Conservation (phyloP, 2,797 vertebrate species). For the Poeciliopsis turneri region DNA sequence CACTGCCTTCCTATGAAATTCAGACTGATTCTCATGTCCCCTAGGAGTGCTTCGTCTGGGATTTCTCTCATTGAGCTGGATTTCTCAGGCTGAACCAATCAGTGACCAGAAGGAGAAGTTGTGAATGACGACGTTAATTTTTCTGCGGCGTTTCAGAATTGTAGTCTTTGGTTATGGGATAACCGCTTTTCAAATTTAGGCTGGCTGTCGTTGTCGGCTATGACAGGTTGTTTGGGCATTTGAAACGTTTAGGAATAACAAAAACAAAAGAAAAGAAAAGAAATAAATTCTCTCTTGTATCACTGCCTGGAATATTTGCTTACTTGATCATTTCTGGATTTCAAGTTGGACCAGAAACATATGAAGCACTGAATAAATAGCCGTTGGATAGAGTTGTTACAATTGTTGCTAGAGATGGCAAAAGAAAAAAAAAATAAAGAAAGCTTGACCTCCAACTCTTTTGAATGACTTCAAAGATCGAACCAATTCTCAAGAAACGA, state of each 20-base stretch:
- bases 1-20: no score
- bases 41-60: no score
- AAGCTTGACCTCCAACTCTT: slow-evolving; percentile 34
- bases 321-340: not conserved
- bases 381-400: not conserved
- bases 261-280: not conserved
- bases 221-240: not conserved
- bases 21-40: no score
- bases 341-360: slow-evolving; percentile 40
- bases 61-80: no score
- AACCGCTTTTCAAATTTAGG: not conserved
- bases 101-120: no score
- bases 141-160: no score
- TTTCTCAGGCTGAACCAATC: no score
- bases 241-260: not conserved
- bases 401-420: slow-evolving; percentile 25
- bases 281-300: no score
- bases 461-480: slow-evolving; percentile 42
- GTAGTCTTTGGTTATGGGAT: no score
- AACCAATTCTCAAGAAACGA: slow-evolving; percentile 43
- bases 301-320: slow-evolving; percentile 33
- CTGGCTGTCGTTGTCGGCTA: not conserved
- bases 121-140: no score
- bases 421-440: not conserved
- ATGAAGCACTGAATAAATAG: slow-evolving; percentile 30